Conservation (phyloP, 2,113 vertebrate genomes). For the Barbus barbus region DNA sequence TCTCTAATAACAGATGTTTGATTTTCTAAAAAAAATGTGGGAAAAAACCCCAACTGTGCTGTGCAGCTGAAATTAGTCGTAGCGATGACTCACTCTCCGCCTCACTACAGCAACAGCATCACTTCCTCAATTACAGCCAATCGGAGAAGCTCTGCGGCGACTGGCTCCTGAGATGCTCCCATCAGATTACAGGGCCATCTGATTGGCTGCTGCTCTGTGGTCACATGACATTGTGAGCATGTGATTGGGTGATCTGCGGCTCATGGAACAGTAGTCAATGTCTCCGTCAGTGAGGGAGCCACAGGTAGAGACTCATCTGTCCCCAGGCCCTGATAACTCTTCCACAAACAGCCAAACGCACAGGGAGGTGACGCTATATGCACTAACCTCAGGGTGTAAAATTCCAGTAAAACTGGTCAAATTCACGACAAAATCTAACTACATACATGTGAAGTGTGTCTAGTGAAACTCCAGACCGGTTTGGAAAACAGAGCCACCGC, state of each 20-base stretch:
- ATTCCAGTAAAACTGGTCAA: background rate
- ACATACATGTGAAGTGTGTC: background rate
- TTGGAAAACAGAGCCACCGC: no score
- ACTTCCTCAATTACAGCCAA: slow-evolving; percentile 71
- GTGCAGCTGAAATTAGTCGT: slow-evolving; percentile 73
- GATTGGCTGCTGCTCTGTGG: slow-evolving; percentile 57
- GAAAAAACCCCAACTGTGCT: slow-evolving; percentile 40
- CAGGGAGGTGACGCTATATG: no score
- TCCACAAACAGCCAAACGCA: background rate
- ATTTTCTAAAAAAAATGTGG: slow-evolving; percentile 36
- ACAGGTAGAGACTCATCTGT: slow-evolving; percentile 13
- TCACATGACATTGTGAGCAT: background rate
- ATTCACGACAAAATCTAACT: background rate
- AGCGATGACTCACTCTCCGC: slow-evolving; percentile 76
- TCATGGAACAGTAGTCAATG: background rate
- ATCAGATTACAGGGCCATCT: slow-evolving; percentile 52
- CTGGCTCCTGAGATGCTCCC: slow-evolving; percentile 14
- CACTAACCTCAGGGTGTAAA: background rate
- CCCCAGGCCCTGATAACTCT: background rate
- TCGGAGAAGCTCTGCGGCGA: slow-evolving; percentile 52
- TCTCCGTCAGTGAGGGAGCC: slow-evolving; percentile 1
- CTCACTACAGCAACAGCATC: slow-evolving; percentile 71
- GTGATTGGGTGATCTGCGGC: slow-evolving; percentile 3
- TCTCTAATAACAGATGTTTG: slow-evolving; percentile 40
- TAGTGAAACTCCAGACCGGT: no score